Conservation (phyloP, 2,797 vertebrate species). For the Cheirogaleus major region DNA sequence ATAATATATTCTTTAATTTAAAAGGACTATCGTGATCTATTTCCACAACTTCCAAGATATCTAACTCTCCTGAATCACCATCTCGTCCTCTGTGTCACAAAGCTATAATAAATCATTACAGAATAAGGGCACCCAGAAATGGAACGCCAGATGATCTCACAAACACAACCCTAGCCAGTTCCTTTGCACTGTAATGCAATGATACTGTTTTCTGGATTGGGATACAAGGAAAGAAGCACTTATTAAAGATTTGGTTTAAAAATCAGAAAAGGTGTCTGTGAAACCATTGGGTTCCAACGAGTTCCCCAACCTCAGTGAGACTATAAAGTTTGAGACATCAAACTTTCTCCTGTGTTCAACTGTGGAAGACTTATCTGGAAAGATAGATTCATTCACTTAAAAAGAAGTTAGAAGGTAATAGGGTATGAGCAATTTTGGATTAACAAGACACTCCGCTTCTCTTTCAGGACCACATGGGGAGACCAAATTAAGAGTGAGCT, state of each 20-base stretch:
- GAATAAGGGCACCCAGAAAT: conserved; percentile 40
- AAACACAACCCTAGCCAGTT: conserved; percentile 7
- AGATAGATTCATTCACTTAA: not conserved
- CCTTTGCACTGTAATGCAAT: not conserved
- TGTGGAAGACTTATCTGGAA: not conserved
- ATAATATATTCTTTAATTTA: conserved; percentile 3
- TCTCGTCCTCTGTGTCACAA: not conserved
- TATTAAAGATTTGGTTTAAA: not conserved
- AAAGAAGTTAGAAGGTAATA: not conserved
- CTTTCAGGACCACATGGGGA: not conserved
- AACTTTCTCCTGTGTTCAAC: not conserved
- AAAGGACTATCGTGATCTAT: not conserved
- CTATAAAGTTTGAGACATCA: not conserved
- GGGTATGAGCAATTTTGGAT: not conserved
- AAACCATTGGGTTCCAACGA: not conserved
- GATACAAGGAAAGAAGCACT: not conserved
- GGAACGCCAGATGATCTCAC: conserved; percentile 39
- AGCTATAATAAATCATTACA: not conserved
- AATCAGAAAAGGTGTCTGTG: not conserved
- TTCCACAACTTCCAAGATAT: not conserved
- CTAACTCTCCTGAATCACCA: not conserved
- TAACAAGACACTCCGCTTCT: not conserved
- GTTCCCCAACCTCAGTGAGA: not conserved
- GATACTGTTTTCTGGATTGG: conserved; percentile 54
- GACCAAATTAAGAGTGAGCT: not conserved